Evolutionary conservation across 2,113 vertebrate species (phyloP).

Genomic region (Taxidea taxus): DNA sequence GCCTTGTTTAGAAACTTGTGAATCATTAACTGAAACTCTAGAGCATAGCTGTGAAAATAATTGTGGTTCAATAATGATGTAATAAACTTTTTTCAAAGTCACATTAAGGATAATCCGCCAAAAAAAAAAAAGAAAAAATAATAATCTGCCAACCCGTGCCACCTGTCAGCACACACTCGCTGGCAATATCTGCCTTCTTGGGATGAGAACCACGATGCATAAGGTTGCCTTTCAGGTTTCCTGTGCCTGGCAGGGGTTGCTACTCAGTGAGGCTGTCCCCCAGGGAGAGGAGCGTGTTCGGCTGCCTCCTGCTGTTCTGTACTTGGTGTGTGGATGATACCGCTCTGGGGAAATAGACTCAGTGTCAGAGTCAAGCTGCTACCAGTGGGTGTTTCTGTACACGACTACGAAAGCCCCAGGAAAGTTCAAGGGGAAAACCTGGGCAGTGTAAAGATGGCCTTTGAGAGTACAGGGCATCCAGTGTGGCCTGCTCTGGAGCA

Average conservation of each 20-base stretch:
- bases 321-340: slow-evolving; percentile 71
- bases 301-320: slow-evolving; percentile 62
- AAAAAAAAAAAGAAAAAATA: neutral
- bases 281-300: slow-evolving; percentile 60
- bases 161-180: slow-evolving; percentile 59
- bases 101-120: slow-evolving; percentile 28
- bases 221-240: slow-evolving; percentile 74
- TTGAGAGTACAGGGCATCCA: slow-evolving; percentile 68
- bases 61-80: slow-evolving; percentile 76
- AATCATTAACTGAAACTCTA: slow-evolving; percentile 80
- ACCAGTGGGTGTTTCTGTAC: slow-evolving; percentile 73
- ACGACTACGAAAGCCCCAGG: slow-evolving; percentile 62
- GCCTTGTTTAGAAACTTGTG: slow-evolving; percentile 77
- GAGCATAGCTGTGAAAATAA: slow-evolving; percentile 80
- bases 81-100: slow-evolving; percentile 75
- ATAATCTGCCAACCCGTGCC: neutral
- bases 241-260: slow-evolving; percentile 71
- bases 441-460: slow-evolving; percentile 68
- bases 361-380: slow-evolving; percentile 82
- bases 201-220: slow-evolving; percentile 60
- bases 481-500: slow-evolving; percentile 53
- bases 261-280: slow-evolving; percentile 71
- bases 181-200: slow-evolving; percentile 59
- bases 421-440: slow-evolving; percentile 73
- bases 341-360: slow-evolving; percentile 75